Conservation (phyloP, 2,113 vertebrate species). For the Amphiprion ocellaris region DNA sequence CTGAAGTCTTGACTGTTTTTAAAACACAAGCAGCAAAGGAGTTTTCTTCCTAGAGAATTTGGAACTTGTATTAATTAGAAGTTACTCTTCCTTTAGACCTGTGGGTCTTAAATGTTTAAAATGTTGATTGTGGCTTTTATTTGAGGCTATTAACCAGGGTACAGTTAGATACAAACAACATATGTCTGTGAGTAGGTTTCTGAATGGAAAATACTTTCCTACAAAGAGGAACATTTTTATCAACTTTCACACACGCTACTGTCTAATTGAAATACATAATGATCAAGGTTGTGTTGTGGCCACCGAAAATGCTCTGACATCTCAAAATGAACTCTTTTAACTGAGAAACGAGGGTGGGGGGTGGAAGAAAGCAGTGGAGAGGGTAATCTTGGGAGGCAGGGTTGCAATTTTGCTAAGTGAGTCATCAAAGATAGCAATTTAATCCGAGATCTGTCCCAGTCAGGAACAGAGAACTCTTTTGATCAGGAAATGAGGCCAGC, state of each 20-base stretch:
- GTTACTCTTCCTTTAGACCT: constrained; percentile 7
- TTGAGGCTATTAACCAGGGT: neutral
- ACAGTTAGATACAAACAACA: neutral
- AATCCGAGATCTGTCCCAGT: constrained; percentile 80
- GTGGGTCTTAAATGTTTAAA: constrained; percentile 44
- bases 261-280: constrained; percentile 29
- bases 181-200: neutral
- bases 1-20: neutral
- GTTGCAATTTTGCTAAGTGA: constrained; percentile 83
- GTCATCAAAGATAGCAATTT: constrained; percentile 83
- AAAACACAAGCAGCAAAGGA: neutral
- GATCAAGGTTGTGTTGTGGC: neutral
- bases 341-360: constrained; percentile 1
- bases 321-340: constrained; percentile 48
- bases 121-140: constrained; percentile 16
- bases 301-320: constrained; percentile 30
- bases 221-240: neutral
- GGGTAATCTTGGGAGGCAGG: constrained; percentile 68
- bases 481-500: constrained; percentile 78
- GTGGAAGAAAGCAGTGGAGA: constrained; percentile 22
- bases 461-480: constrained; percentile 77
- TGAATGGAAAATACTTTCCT: neutral
- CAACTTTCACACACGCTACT: neutral
- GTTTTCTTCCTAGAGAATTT: constrained; percentile 6
- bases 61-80: constrained; percentile 3